Evolutionary conservation across 2,888 invertebrate genomes (phyloP), one percentile per base, ranked within the genome.

Genomic region (Busseola fusca): DNA sequence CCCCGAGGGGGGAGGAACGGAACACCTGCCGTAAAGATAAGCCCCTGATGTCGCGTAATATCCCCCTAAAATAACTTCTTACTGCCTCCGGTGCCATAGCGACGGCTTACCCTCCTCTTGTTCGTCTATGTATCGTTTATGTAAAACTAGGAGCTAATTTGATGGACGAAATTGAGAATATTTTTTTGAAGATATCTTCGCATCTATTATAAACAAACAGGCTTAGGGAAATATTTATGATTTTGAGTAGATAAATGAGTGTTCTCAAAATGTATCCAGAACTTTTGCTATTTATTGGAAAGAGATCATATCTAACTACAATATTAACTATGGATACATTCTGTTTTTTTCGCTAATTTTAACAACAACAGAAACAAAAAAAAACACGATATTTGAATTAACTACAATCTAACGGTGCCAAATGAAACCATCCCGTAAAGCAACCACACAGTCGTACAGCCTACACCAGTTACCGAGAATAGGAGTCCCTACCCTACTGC

Each of bases 11-110:
- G 89, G 90, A 86, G 90, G 90, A 87, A 88, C 89, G 92, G 94
- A 93, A 93, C 94, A 95, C 95, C 95, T 95, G 95, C 94, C 94
- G 94, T 95, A 95, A 95, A 95, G 95, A 95, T 95, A 95, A 95
- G 95, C 95, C 90, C 88, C 90, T 91, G 94, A 94, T 93, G 93
- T 91, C 91, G 91, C 93, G 93, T 93, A 94, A 94, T 94, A 94
- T 93, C 91, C 94, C 94, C 95, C 94, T 95, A 93, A 94, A 95
- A 94, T 95, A 95, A 95, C 94, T 94, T 95, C 94, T 94, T 94
- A 95, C 93, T 92, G 94, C 95, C 94, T 93, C 93, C 95, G 94
- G 94, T 91, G 93, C 93, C 90, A 93, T 92, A 90, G 92, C 93
- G 92, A 94, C 93, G 89, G 85, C 87, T 86, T 86, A 84, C 88